Evolutionary conservation across 2,797 vertebrate species (phyloP), one percentile per base, ranked within the genome.

Genomic region (Anomalospiza imberbis): DNA sequence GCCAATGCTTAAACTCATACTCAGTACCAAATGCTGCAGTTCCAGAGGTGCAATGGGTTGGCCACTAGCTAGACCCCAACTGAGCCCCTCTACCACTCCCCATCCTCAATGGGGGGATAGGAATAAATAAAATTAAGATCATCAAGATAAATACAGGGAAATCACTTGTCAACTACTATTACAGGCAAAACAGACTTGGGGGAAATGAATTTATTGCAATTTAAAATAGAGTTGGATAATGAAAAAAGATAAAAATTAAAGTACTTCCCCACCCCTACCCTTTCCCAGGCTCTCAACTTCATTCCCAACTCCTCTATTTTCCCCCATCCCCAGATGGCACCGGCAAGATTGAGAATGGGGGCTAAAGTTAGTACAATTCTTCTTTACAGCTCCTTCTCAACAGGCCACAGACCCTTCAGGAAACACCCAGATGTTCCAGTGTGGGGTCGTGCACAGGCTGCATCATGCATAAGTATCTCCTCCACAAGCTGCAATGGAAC

Each of bases 21-120:
- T 55, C 45, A 31, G 32, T 26, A 87, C 28, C 62, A 54, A 91
- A 48, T n/a, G 28, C n/a, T 74, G 45, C 45, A 42, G 29, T 12
- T 48, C 26, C 22, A 55, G 31, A 5, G 6, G 8, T 47, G 32
- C 28, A 81, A 50, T 8, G 40, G 17, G 13, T 44, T n/a, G 21
- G 42, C 38, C 65, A 73, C 22, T 40, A 86, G 34, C 13, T 18
- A 61, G 47, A 60, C 2, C 6, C 9, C 19, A 26, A 13, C 9
- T 38, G 18, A 85, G 42, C 4, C 38, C 24, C 20, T 9, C 32
- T 63, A 63, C 57, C 32, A 61, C 26, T 44, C 12, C 26, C 18
- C 1, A 0, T 71, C 53, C 68, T 61, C 63, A 73, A 1, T 5
- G 16, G 3, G 0, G 6, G 6, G 8, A 11, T 2, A 15, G 26